Percentiles rank a stretch among this genome's conserved stretches.
Conservation (phyloP, 2,113 vertebrate genomes). For the Pandion haliaetus region DNA sequence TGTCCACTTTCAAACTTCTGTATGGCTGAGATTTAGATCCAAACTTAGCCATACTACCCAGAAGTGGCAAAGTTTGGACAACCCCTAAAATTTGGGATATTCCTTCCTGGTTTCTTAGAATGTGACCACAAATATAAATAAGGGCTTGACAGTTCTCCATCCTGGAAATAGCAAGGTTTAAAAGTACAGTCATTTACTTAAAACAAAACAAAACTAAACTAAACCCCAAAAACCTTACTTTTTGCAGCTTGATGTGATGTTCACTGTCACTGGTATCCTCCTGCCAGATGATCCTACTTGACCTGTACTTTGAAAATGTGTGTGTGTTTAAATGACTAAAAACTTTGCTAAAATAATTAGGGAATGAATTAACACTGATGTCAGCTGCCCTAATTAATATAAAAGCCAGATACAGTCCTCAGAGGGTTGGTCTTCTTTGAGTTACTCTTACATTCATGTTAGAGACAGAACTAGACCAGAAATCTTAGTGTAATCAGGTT, state of each 20-base stretch:
- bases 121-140: not conserved
- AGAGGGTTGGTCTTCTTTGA: not conserved
- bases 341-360: not conserved
- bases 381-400: not conserved
- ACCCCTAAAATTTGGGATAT: not conserved
- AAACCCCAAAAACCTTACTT: not conserved
- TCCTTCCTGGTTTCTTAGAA: not conserved
- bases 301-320: not conserved
- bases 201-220: not conserved
- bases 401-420: not conserved
- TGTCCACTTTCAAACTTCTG: not conserved
- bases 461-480: not conserved
- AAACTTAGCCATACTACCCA: not conserved
- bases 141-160: not conserved
- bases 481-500: not conserved
- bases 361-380: not conserved
- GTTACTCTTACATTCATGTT: not conserved
- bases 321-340: not conserved
- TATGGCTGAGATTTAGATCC: not conserved
- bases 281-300: not conserved
- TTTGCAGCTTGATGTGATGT: rapidly evolving
- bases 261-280: not conserved
- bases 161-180: not conserved
- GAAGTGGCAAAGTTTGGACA: not conserved
- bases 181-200: not conserved